Base-by-base conservation (phyloP, 1,140 invertebrate species). In the Drosophila pruinosa region DNA sequence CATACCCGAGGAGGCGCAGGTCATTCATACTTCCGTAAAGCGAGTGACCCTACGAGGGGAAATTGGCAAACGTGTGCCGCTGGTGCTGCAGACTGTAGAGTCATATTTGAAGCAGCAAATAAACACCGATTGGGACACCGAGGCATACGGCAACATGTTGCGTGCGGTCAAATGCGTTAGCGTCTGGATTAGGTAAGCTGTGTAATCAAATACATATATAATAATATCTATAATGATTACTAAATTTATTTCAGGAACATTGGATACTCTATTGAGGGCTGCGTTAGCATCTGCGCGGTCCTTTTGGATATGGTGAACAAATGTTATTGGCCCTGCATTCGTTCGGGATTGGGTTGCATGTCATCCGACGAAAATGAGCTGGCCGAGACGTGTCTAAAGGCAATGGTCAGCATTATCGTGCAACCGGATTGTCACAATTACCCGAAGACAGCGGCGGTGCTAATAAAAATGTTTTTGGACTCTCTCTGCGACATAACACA, bases 1-100 rank as follows among this genome's bases (percentile, higher is more conserved):
- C 54, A 94, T 98, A 81, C 96, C 96, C 12, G 95, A 95, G 93
- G 96, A 98, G 92, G 72, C 83, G 8, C 90, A 81, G 39, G 75
- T 81, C 4, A 89, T 91, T 47, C 89, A 90, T 15, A 90, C 90
- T 0, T 91, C 91, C 1, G 86, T 91, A 0, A 90, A 89, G 58
- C 65, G 91, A 0, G 83, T 75, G 0, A 74, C 76, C 0, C 21
- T 91, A 21, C 86, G 90, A 0, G 74, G 57, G 1, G 89, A 91
- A 41, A 69, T 91, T 7, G 77, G 69, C 2, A 90, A 90, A 54
- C 82, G 90, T 4, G 61, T 89, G 2, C 75, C 76, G 1, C 48
- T 91, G 6, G 83, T 91, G 2, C 50, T 91, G 12, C 75, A 91
- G 31, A 91, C 90, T 0, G 62, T 75, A 10, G 89, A 91, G 53